A percentile compares a stretch with the other conserved stretches of the same genome.
These are phyloP conservation scores for Ovis canadensis DNA, from an alignment of 2,113 vertebrate genomes.

Conservation along the genomic window DNA sequence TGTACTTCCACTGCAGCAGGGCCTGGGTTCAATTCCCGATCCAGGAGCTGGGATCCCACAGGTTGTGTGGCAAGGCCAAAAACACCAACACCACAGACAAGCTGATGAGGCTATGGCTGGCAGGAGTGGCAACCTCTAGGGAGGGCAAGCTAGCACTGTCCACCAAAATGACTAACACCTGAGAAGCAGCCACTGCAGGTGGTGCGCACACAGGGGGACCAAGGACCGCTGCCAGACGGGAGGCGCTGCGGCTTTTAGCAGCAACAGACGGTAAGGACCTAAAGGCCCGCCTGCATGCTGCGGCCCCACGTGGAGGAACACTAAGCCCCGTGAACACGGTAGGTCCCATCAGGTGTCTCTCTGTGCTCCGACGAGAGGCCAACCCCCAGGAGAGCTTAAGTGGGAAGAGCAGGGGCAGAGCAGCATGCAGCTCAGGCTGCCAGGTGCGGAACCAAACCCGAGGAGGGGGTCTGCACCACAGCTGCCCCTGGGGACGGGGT, in stretches of 20 bases:
- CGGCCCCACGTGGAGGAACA: background rate
- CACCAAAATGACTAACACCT: background rate
- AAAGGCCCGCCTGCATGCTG: fast-evolving
- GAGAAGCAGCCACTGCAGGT: background rate
- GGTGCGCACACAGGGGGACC: too few relatives aligned
- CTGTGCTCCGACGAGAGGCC: background rate
- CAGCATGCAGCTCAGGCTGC: fast-evolving
- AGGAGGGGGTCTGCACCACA: background rate
- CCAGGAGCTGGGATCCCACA: background rate
- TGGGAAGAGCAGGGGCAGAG: background rate
- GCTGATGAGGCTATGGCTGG: background rate
- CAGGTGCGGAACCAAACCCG: fast-evolving
- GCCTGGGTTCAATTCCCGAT: background rate
- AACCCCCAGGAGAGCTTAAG: background rate
- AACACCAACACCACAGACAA: background rate
- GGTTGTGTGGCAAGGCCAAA: background rate
- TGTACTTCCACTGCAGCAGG: background rate
- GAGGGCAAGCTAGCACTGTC: too few relatives aligned
- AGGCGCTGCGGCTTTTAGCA: background rate
- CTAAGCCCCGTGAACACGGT: background rate
- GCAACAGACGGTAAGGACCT: background rate
- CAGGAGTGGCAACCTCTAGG: background rate
- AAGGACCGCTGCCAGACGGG: background rate
- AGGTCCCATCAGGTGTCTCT: background rate
- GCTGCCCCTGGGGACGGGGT: background rate